Evolutionary conservation across 2,797 vertebrate species (phyloP).

Genomic region (Hypotaenidia philippensis): DNA sequence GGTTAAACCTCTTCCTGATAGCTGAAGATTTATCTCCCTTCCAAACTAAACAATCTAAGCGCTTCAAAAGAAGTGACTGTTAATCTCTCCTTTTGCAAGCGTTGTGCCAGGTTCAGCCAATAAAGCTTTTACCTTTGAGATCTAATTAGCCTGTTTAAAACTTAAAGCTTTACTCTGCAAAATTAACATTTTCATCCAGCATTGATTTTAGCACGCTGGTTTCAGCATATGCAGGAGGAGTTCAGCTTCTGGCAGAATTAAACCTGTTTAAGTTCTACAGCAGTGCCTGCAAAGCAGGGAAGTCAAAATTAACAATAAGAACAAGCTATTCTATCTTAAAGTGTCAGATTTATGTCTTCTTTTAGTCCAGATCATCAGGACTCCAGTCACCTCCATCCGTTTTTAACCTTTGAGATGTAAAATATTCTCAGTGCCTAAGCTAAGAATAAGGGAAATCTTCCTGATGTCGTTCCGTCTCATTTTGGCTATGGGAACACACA

Average conservation of each 20-base stretch:
- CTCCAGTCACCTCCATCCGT: background rate
- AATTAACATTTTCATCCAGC: background rate
- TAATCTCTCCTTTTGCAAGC: background rate
- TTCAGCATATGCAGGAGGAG: background rate
- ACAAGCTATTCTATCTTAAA: background rate
- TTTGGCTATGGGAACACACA: background rate
- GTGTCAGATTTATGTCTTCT: background rate
- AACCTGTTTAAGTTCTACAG: background rate
- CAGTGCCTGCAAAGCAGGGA: background rate
- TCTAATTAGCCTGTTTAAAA: background rate
- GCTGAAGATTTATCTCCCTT: background rate
- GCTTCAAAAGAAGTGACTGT: background rate
- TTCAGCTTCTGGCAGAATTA: background rate
- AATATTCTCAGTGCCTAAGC: background rate
- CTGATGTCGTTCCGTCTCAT: background rate
- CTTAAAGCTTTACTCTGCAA: background rate
- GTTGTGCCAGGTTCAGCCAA: rapidly evolving
- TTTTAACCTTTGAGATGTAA: background rate
- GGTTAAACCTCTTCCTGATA: background rate
- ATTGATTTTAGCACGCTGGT: background rate
- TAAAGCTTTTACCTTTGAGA: background rate
- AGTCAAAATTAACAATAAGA: background rate
- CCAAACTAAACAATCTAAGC: background rate
- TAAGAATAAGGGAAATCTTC: background rate
- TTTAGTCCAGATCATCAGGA: background rate